Base-by-base conservation (phyloP, 2,113 vertebrate species). In the Vireo altiloquus region DNA sequence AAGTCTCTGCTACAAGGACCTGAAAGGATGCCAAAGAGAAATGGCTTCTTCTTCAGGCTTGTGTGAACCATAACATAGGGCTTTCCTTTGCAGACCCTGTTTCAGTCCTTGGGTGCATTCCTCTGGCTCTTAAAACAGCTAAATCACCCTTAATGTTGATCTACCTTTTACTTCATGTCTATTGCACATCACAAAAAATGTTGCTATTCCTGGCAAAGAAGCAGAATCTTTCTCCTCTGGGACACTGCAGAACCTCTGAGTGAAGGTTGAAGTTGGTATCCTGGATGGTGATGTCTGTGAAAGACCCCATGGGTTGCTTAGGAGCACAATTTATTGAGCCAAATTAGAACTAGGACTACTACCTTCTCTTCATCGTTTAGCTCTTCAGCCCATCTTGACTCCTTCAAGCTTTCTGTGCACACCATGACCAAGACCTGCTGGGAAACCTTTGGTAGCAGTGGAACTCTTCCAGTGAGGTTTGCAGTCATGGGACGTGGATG, bases 121-220 rank as follows among this genome's bases (percentile, higher is more conserved):
- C 17, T 82, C 19, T 57, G 61, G 9, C n/a, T 78, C 37, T 76
- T 82, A 21, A 21, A 84, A 82, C 15, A 76, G 10, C 6, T 14
- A 82, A 30, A n/a, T 18, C 15, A 22, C 0, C 0, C 40, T 72
- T 76, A 53, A 42, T 23, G 27, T 21, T 25, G 47, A 16, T 16
- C 31, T 69, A 8, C 9, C 14, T 87, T 77, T 80, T 64, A 33
- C 28, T 69, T 78, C 44, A 49, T 44, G 75, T 19, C 57, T 87
- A 33, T 19, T 30, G 15, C 10, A 27, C 0, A 0, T 50, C 2
- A 1, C 28, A 68, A 68, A 80, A 60, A 17, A 16, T 28, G 35
- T 42, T 66, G 15, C 5, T 19, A 13, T 61, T 74, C 11, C 37
- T 78, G 19, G 31, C 4, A 80, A 42, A 69, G 66, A 22, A 46